Evolutionary conservation across 2,797 vertebrate species (phyloP).

Genomic region (Kryptolebias ocellatus): DNA sequence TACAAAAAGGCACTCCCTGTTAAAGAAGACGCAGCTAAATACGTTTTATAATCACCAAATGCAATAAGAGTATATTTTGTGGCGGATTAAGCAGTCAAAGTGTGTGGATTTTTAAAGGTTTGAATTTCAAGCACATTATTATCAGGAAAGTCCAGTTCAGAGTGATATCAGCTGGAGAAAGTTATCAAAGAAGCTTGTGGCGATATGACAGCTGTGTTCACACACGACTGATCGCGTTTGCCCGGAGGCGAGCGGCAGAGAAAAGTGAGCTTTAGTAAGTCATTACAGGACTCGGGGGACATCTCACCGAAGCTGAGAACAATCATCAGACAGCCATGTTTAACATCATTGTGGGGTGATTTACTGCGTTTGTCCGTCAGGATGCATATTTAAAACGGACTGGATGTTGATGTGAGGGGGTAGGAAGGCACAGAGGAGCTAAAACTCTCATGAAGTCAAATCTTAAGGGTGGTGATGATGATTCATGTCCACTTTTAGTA

Average conservation of each 20-base stretch:
- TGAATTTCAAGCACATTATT: constrained; percentile 26
- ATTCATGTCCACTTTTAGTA: not conserved
- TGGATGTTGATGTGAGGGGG: constrained; percentile 26
- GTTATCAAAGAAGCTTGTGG: constrained; percentile 38
- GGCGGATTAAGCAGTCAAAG: constrained; percentile 26
- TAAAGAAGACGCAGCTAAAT: not conserved
- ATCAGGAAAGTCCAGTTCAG: constrained; percentile 35
- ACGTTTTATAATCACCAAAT: not conserved
- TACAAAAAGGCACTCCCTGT: too few species aligned
- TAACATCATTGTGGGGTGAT: constrained; percentile 33
- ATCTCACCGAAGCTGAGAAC: constrained; percentile 37
- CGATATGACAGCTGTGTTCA: constrained; percentile 62
- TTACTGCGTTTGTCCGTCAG: constrained; percentile 15
- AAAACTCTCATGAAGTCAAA: not conserved
- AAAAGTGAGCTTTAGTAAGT: constrained; percentile 68
- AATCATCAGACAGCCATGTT: constrained; percentile 51
- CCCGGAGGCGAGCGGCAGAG: constrained; percentile 59
- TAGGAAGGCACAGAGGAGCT: constrained; percentile 10
- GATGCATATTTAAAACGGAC: constrained; percentile 30
- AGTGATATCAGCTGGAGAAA: constrained; percentile 42
- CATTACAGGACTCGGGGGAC: constrained; percentile 53
- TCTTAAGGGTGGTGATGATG: constrained; percentile 2
- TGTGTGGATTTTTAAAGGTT: constrained; percentile 11
- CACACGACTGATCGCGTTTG: constrained; percentile 67
- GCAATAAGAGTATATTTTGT: constrained; percentile 7